Percentiles rank a stretch among this genome's conserved stretches.
phyloP scores from a whole-genome alignment of 2,113 vertebrate genomes.

The Prochilodus magdalenae region DNA sequence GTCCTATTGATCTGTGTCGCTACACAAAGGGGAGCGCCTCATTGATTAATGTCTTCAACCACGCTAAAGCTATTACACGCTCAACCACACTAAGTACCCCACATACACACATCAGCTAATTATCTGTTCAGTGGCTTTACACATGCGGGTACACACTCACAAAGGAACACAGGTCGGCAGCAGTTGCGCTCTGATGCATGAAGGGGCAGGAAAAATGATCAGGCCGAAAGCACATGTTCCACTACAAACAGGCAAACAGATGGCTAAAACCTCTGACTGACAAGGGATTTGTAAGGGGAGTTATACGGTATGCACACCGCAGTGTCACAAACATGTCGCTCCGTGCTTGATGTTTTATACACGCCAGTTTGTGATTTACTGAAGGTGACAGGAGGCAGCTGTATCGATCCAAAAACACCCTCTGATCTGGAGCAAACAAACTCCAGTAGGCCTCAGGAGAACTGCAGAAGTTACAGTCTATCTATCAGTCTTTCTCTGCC shows the following conservation, averaged over 20 bases:
- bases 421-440: conserved; percentile 7
- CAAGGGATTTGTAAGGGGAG: conserved; percentile 11
- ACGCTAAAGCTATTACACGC: conserved; percentile 48
- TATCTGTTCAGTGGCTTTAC: conserved; percentile 42
- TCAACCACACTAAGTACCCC: conserved; percentile 48
- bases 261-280: conserved; percentile 18
- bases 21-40: conserved; percentile 46
- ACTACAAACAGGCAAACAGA: conserved; percentile 20
- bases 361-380: conserved; percentile 27
- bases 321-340: background rate
- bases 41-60: conserved; percentile 45
- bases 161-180: conserved; percentile 28
- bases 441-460: background rate
- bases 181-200: conserved; percentile 44
- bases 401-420: conserved; percentile 34
- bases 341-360: conserved; percentile 7
- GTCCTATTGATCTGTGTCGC: conserved; percentile 54
- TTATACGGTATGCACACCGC: conserved; percentile 10
- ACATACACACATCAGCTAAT: conserved; percentile 48
- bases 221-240: background rate
- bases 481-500: background rate
- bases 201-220: conserved; percentile 22
- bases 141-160: conserved; percentile 27
- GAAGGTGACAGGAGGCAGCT: conserved; percentile 38
- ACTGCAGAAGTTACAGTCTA: conserved; percentile 1